Conservation (phyloP, 2,113 vertebrate species). For the Vidua macroura region DNA sequence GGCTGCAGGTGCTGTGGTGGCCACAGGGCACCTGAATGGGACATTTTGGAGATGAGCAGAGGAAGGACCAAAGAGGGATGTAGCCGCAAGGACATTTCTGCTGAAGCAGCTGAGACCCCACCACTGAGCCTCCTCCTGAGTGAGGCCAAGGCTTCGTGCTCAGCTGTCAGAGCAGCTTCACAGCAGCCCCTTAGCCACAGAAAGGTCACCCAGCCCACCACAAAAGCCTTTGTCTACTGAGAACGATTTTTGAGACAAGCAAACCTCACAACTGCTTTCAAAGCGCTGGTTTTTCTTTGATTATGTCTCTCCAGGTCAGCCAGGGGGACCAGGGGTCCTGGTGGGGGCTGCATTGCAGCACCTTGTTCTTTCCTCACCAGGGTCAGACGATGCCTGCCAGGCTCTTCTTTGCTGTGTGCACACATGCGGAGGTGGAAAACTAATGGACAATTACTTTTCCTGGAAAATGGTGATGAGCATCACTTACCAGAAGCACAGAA, state of each 20-base stretch:
- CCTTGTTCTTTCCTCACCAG: neutral
- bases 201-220: neutral
- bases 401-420: neutral
- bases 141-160: fast-evolving
- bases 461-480: neutral
- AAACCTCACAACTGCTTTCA: neutral
- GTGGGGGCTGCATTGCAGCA: neutral
- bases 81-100: neutral
- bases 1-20: neutral
- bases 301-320: neutral
- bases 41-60: neutral
- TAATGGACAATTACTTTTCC: neutral
- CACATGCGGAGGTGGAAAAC: neutral
- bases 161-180: neutral
- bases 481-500: neutral
- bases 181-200: neutral
- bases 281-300: neutral
- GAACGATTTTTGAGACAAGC: neutral
- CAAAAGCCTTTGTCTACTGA: neutral
- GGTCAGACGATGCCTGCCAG: neutral
- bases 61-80: neutral
- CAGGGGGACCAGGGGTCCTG: neutral
- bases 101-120: neutral
- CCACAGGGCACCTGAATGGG: too few species aligned
- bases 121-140: fast-evolving